A percentile compares a stretch with the other conserved stretches of the same genome.
These are phyloP conservation scores for Epinotia brunnichana DNA, from an alignment of 2,888 invertebrate genomes.

Conservation along the genomic window DNA sequence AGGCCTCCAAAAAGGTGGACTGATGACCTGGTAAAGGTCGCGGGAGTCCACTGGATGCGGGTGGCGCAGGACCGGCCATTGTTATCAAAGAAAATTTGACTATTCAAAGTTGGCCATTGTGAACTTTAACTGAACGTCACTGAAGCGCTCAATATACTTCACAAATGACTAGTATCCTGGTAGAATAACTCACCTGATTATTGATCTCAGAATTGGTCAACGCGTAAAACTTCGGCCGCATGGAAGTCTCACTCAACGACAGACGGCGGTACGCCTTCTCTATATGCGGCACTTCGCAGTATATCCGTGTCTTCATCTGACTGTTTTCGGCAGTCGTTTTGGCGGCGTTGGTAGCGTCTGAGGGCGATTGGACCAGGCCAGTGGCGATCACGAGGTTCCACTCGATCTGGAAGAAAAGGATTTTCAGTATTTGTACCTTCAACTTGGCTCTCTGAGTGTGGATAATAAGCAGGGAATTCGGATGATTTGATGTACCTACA, in stretches of 20 bases:
- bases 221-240: slow-evolving; percentile 96
- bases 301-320: slow-evolving; percentile 72
- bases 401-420: slow-evolving; percentile 67
- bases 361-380: slow-evolving; percentile 69
- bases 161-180: background rate
- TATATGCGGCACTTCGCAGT: slow-evolving; percentile 76
- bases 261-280: slow-evolving; percentile 74
- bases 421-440: background rate
- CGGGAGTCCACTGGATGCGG: too few relatives aligned
- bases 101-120: too few relatives aligned
- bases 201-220: slow-evolving; percentile 90
- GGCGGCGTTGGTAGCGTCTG: slow-evolving; percentile 60
- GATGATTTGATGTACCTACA: too few relatives aligned
- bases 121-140: too few relatives aligned
- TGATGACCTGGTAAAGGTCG: too few relatives aligned
- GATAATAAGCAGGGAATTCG: too few relatives aligned
- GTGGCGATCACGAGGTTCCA: slow-evolving; percentile 81
- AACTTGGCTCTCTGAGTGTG: background rate
- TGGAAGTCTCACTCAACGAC: slow-evolving; percentile 85
- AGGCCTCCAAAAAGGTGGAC: too few relatives aligned
- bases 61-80: too few relatives aligned
- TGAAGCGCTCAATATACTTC: too few relatives aligned
- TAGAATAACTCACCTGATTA: slow-evolving; percentile 71
- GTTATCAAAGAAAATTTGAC: too few relatives aligned
- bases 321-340: slow-evolving; percentile 66